A percentile compares a stretch with the other conserved stretches of the same genome.
Evolutionary conservation across 2,113 vertebrate species (phyloP).

Genomic region (Ascaphus truei): DNA sequence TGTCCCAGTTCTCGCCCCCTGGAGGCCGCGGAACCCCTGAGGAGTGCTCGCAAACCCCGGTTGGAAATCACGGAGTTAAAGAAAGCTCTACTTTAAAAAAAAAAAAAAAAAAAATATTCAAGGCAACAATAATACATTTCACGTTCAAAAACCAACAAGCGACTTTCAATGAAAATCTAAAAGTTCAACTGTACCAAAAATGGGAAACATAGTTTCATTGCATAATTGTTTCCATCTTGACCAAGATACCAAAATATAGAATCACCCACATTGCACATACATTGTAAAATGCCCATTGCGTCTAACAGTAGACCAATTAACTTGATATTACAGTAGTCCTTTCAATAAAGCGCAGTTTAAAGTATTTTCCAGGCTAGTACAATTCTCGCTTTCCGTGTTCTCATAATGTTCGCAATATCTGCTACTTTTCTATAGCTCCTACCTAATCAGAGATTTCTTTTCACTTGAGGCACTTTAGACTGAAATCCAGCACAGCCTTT

Average conservation of each 20-base stretch:
- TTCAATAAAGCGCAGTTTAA: neutral
- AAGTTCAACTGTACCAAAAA: no score
- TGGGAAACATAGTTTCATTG: no score
- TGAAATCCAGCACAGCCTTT: neutral
- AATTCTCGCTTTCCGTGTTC: conserved; percentile 7
- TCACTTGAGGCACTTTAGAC: neutral
- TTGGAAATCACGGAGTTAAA: no score
- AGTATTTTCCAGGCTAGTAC: conserved; percentile 16
- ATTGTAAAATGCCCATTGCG: neutral
- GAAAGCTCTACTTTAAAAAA: neutral
- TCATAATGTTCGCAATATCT: neutral
- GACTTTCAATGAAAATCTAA: no score
- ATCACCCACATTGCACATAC: neutral
- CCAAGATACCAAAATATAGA: neutral
- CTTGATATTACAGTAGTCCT: neutral
- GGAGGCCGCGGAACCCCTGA: no score
- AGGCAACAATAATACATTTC: neutral
- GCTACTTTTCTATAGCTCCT: neutral
- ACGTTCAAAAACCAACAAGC: neutral
- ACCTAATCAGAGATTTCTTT: conserved; percentile 31
- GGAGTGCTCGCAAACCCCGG: no score
- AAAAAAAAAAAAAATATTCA: neutral
- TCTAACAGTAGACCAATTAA: conserved; percentile 10
- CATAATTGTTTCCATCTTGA: neutral
- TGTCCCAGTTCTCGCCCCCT: no score